Evolutionary conservation across 2,888 invertebrate species (phyloP).

Genomic region (Apamea anceps): DNA sequence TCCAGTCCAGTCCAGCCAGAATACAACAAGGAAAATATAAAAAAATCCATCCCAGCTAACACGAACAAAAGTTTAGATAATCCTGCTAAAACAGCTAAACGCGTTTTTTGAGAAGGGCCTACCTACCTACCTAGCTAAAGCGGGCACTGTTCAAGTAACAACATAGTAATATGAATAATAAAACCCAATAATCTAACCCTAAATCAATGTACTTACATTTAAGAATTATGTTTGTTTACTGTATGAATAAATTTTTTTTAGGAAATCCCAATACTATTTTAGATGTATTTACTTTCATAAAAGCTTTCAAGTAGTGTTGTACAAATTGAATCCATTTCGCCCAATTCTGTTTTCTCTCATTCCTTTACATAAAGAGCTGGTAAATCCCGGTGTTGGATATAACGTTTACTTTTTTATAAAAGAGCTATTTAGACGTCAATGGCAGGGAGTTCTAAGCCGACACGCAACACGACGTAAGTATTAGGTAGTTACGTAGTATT

Average conservation of each 20-base stretch:
- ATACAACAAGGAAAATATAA: not conserved
- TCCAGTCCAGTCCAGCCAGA: not conserved
- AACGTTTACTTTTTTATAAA: constrained; percentile 1
- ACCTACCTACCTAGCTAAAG: no score
- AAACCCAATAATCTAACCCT: no score
- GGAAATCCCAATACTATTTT: not conserved
- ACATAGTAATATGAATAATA: not conserved
- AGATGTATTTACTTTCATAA: constrained; percentile 41
- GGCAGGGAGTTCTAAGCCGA: not conserved
- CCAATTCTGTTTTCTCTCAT: constrained; percentile 47
- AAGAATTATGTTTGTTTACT: not conserved
- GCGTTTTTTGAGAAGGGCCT: not conserved
- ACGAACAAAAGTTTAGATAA: not conserved
- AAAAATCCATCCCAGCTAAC: not conserved
- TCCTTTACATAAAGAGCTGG: constrained; percentile 11
- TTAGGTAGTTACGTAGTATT: no score
- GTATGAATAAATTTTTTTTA: not conserved
- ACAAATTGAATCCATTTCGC: constrained; percentile 49
- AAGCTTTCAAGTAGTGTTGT: constrained; percentile 47
- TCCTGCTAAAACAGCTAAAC: not conserved
- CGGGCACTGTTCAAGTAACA: not conserved
- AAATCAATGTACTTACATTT: no score
- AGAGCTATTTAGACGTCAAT: not conserved
- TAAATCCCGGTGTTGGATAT: constrained; percentile 14
- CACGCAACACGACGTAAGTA: no score